phyloP scores from a whole-genome alignment of 2,113 vertebrate genomes.

The Chaetodon auriga region DNA sequence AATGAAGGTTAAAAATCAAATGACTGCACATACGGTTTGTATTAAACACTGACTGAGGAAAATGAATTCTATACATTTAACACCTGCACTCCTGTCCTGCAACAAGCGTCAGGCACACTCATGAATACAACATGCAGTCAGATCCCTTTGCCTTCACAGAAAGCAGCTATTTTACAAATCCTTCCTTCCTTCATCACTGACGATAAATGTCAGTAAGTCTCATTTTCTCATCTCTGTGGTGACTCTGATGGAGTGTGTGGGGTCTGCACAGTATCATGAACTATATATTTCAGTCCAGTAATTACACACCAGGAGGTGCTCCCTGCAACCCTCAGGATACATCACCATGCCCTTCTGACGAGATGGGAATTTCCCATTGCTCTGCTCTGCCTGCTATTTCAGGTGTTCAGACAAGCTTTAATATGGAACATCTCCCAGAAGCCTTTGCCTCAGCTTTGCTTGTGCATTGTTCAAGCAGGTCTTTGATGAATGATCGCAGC shows the following conservation, averaged over 20 bases:
- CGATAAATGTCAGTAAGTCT: conserved; percentile 19
- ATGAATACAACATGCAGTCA: conserved; percentile 37
- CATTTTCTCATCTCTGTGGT: conserved; percentile 23
- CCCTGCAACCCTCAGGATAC: conserved; percentile 62
- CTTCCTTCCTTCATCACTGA: conserved; percentile 58
- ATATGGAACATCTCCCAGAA: conserved; percentile 50
- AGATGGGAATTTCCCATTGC: conserved; percentile 74
- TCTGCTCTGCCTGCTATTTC: conserved; percentile 46
- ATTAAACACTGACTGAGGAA: not conserved
- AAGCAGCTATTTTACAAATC: conserved; percentile 24
- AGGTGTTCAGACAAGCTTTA: conserved; percentile 70
- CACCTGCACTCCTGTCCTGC: too few relatives aligned
- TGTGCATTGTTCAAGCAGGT: conserved; percentile 56
- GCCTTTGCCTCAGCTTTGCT: conserved; percentile 27
- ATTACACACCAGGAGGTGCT: conserved; percentile 64
- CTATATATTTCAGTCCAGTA: conserved; percentile 59
- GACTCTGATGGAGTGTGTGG: conserved; percentile 59
- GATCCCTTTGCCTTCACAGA: conserved; percentile 24
- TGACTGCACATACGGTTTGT: conserved; percentile 15
- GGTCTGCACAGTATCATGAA: conserved; percentile 60
- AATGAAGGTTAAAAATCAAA: conserved; percentile 2
- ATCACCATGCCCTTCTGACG: conserved; percentile 40
- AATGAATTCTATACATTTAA: not conserved
- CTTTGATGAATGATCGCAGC: conserved; percentile 72
- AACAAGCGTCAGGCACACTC: conserved; percentile 3